phyloP scores from a whole-genome alignment of 2,797 vertebrate genomes.

The Sebastes elongatus region DNA sequence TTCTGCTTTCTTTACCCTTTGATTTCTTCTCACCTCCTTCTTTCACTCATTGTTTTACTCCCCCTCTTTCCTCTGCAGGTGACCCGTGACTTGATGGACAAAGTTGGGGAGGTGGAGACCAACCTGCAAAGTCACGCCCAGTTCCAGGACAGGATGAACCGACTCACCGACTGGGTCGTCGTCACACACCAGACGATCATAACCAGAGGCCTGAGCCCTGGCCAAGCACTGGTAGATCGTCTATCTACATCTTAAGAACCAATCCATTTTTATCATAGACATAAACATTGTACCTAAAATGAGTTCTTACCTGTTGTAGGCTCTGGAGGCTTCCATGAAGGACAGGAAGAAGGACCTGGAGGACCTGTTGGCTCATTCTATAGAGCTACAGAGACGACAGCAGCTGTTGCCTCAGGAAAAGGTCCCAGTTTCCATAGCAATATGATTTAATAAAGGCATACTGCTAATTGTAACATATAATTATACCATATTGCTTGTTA shows the following conservation, averaged over 20 bases:
- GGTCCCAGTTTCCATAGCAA: constrained; percentile 58
- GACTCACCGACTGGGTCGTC: constrained; percentile 80
- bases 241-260: not conserved
- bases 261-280: not conserved
- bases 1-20: not conserved
- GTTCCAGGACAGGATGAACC: constrained; percentile 82
- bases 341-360: constrained; percentile 84
- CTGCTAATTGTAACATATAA: constrained; percentile 18
- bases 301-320: constrained; percentile 50
- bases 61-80: constrained; percentile 69
- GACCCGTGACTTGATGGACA: constrained; percentile 85
- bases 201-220: constrained; percentile 62
- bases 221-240: constrained; percentile 77
- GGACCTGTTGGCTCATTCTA: constrained; percentile 80
- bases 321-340: constrained; percentile 79
- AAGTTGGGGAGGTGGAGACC: constrained; percentile 83
- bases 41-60: not conserved
- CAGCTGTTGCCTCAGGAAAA: constrained; percentile 84
- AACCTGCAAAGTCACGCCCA: constrained; percentile 79
- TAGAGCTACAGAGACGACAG: constrained; percentile 83
- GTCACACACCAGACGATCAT: constrained; percentile 79
- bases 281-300: not conserved
- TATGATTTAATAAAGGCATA: constrained; percentile 18
- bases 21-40: not conserved
- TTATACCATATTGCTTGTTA: constrained; percentile 12